Conservation (phyloP, 2,888 invertebrate genomes). For the Mechanitis mazaeus region DNA sequence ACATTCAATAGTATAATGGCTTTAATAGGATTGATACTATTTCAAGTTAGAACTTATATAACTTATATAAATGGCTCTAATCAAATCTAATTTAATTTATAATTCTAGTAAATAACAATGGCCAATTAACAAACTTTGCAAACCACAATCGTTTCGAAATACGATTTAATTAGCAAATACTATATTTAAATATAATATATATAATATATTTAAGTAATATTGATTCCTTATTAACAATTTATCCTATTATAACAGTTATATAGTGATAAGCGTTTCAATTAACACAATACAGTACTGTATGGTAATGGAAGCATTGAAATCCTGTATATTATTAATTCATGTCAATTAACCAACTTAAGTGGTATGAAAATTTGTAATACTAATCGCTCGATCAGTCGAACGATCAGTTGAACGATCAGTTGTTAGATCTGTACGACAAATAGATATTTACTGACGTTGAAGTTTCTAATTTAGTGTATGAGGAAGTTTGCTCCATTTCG, state of each 20-base stretch:
- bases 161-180: too few relatives aligned
- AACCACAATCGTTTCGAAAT: too few relatives aligned
- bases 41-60: too few relatives aligned
- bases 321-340: conserved; percentile 26
- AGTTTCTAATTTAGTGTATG: conserved; percentile 60
- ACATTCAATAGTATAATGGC: too few relatives aligned
- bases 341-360: conserved; percentile 23
- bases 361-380: conserved; percentile 18
- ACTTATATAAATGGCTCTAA: too few relatives aligned
- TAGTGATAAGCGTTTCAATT: conserved; percentile 16
- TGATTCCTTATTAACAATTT: not conserved
- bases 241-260: conserved; percentile 8
- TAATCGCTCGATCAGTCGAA: conserved; percentile 13
- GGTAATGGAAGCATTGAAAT: conserved; percentile 18
- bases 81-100: too few relatives aligned
- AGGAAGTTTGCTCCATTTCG: conserved; percentile 40
- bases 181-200: too few relatives aligned
- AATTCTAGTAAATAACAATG: too few relatives aligned
- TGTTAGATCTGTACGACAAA: conserved; percentile 48
- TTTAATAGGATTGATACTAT: too few relatives aligned
- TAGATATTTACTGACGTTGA: conserved; percentile 59
- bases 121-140: too few relatives aligned
- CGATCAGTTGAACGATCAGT: conserved; percentile 19
- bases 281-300: conserved; percentile 11
- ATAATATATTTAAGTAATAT: not conserved